phyloP scores from a whole-genome alignment of 2,797 vertebrate species.

The Sebastes nivosus region DNA sequence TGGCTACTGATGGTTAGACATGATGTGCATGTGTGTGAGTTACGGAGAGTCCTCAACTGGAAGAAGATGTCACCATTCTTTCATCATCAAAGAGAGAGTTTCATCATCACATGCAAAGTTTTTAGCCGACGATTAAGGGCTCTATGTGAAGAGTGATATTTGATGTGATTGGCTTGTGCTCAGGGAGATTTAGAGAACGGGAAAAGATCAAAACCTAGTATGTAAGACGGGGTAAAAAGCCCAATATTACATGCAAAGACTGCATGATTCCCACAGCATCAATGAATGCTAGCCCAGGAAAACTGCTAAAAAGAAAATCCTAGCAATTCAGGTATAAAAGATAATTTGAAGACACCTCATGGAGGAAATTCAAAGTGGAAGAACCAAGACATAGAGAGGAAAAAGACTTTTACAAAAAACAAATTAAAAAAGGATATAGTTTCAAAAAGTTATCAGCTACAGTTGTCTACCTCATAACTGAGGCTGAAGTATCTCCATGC shows the following conservation, averaged over 20 bases:
- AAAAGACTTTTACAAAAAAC: background rate
- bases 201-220: conserved; percentile 16
- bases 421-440: background rate
- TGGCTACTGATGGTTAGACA: background rate
- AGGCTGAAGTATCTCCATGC: background rate
- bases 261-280: conserved; percentile 2
- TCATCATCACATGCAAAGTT: conserved; percentile 16
- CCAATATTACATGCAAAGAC: background rate
- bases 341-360: background rate
- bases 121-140: conserved; percentile 3
- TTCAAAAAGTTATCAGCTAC: background rate
- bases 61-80: conserved; percentile 5
- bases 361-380: conserved; percentile 1
- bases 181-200: background rate
- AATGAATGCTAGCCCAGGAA: conserved; percentile 10
- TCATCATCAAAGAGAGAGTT: conserved; percentile 48
- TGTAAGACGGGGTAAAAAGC: background rate
- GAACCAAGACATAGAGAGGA: background rate
- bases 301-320: conserved; percentile 2
- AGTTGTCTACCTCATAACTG: background rate
- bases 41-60: background rate
- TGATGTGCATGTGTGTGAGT: background rate
- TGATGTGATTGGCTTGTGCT: background rate
- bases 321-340: background rate
- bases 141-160: background rate